Percentiles rank a stretch among this genome's conserved stretches.
Evolutionary conservation across 2,113 vertebrate genomes (phyloP).

Genomic region (Cyprinodon brontotheroides): DNA sequence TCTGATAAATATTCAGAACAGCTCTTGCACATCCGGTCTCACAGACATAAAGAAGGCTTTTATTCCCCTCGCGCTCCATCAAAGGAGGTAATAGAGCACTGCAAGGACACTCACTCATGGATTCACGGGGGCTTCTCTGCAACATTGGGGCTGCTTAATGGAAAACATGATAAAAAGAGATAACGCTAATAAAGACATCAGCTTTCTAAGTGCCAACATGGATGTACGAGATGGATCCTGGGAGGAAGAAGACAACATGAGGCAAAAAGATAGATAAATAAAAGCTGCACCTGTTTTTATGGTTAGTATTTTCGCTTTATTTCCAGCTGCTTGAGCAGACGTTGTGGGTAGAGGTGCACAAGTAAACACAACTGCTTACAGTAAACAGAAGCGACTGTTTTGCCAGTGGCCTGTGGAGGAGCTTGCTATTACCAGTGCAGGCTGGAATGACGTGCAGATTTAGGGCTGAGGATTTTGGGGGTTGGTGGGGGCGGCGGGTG

Average conservation of each 20-base stretch:
- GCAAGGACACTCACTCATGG: slow-evolving; percentile 57
- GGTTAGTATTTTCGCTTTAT: neutral
- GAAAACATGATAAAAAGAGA: slow-evolving; percentile 46
- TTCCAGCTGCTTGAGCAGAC: slow-evolving; percentile 30
- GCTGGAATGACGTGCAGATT: slow-evolving; percentile 4
- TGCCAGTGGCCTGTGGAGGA: slow-evolving; percentile 31
- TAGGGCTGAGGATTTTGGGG: slow-evolving; percentile 17
- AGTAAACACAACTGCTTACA: slow-evolving; percentile 62
- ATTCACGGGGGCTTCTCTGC: slow-evolving; percentile 46
- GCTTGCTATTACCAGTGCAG: slow-evolving; percentile 33
- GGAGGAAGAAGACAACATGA: neutral
- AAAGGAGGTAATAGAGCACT: slow-evolving; percentile 66
- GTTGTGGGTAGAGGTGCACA: slow-evolving; percentile 34
- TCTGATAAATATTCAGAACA: slow-evolving; percentile 78
- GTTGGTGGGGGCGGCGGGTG: neutral
- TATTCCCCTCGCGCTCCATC: slow-evolving; percentile 65
- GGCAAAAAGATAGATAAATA: neutral
- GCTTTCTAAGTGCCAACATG: slow-evolving; percentile 8
- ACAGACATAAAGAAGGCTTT: slow-evolving; percentile 78
- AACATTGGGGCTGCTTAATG: slow-evolving; percentile 33
- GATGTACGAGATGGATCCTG: slow-evolving; percentile 17
- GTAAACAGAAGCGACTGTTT: slow-evolving; percentile 53
- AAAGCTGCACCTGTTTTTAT: neutral
- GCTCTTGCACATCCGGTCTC: slow-evolving; percentile 76
- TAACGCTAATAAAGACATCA: slow-evolving; percentile 17